Evolutionary conservation across 2,113 vertebrate species (phyloP).

Genomic region (Xiphophorus maculatus): DNA sequence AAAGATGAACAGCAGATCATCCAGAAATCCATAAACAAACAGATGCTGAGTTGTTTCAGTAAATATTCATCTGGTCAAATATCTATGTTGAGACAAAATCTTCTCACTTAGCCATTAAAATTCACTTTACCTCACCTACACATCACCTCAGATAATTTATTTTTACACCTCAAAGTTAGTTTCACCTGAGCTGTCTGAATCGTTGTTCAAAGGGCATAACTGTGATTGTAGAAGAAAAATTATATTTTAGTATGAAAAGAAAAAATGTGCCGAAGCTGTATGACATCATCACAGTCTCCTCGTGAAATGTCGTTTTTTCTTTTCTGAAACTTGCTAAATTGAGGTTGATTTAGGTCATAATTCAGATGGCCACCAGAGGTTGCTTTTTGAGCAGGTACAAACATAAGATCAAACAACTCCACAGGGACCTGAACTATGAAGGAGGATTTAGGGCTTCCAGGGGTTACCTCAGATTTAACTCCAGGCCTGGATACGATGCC

Average conservation of each 20-base stretch:
- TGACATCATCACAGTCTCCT: not conserved
- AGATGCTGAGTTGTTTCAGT: no score
- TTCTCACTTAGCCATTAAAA: not conserved
- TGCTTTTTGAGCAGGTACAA: slow-evolving; percentile 3
- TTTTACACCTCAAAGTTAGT: no score
- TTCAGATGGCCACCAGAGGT: slow-evolving; percentile 4
- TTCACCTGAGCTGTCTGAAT: no score
- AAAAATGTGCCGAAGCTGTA: no score
- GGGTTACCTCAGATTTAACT: not conserved
- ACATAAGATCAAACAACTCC: not conserved
- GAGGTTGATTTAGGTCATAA: not conserved
- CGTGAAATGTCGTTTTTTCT: not conserved
- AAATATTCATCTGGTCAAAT: not conserved
- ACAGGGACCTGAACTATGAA: not conserved
- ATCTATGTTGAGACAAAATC: not conserved
- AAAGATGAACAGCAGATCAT: no score
- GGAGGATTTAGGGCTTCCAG: not conserved
- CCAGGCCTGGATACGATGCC: not conserved
- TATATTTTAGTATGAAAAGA: no score
- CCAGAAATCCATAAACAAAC: no score
- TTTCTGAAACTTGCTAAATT: not conserved
- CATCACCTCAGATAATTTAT: no score
- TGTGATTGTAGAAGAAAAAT: no score
- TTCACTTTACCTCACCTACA: not conserved
- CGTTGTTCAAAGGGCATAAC: no score